Evolutionary conservation across 2,797 vertebrate genomes (phyloP).

Genomic region (Micrastur ruficollis): DNA sequence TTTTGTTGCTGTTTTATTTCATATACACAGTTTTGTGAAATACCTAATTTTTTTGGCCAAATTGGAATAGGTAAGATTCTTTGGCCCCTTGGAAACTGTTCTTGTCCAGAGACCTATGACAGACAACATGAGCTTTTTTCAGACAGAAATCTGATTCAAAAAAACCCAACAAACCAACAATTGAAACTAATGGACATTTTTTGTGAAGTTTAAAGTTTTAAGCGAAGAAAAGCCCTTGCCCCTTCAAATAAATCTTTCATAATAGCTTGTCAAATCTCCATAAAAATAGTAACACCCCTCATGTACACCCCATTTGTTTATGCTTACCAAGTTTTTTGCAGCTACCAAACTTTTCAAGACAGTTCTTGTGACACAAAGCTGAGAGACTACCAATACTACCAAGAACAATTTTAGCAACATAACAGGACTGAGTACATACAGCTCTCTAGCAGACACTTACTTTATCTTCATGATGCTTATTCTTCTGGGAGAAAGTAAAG

Average conservation of each 20-base stretch:
- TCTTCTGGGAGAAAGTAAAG: not conserved
- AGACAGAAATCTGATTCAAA: not conserved
- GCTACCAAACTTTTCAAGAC: not conserved
- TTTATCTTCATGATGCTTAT: not conserved
- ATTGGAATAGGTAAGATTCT: constrained; percentile 86
- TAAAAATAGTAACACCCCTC: not conserved
- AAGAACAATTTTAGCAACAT: not conserved
- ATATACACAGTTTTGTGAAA: constrained; percentile 87
- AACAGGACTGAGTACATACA: not conserved
- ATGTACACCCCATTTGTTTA: not conserved
- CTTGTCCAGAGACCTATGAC: constrained; percentile 92
- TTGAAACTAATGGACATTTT: not conserved
- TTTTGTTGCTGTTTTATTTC: constrained; percentile 64
- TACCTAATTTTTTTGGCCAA: constrained; percentile 89
- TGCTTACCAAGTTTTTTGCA: not conserved
- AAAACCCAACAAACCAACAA: not conserved
- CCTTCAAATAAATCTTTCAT: not conserved
- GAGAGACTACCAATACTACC: not conserved
- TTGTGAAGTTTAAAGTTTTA: not conserved
- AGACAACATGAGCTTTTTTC: not conserved
- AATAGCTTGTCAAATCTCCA: not conserved
- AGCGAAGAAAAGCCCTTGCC: not conserved
- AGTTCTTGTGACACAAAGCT: not conserved
- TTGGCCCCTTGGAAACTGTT: constrained; percentile 80
- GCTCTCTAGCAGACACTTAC: not conserved